These are phyloP conservation scores for Bungarus multicinctus DNA, from an alignment of 2,113 vertebrate species.

Conservation along the genomic window DNA sequence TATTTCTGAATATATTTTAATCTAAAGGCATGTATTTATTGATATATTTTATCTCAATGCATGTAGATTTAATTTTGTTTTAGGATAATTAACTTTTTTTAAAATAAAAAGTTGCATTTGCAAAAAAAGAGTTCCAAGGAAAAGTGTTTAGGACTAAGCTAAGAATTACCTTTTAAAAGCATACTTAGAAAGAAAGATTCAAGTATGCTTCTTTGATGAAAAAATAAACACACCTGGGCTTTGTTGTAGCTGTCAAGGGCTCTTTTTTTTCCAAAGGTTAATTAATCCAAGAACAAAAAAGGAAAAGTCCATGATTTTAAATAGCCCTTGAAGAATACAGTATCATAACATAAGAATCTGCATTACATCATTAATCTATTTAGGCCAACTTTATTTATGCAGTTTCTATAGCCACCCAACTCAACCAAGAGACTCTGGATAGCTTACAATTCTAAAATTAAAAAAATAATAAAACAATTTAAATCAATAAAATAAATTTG, in stretches of 20 bases:
- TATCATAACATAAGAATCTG: background rate
- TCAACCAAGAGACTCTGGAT: background rate
- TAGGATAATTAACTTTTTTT: background rate
- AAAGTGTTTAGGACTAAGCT: background rate
- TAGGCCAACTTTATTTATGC: background rate
- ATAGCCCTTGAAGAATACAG: background rate
- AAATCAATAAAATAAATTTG: background rate
- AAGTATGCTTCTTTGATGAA: background rate
- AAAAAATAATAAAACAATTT: background rate
- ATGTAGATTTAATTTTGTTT: background rate
- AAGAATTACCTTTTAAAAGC: background rate
- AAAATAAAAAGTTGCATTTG: background rate
- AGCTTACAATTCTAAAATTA: background rate
- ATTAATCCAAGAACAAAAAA: background rate
- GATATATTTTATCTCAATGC: background rate
- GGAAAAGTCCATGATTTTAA: background rate
- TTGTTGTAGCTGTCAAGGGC: conserved; percentile 8
- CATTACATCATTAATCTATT: background rate
- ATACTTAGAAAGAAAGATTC: background rate
- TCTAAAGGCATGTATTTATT: background rate
- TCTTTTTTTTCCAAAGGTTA: background rate
- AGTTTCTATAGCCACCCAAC: background rate
- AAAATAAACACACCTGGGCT: conserved; percentile 11
- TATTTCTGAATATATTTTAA: background rate
- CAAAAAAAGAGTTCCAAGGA: background rate